Conservation (phyloP, 2,888 invertebrate species). For the Trachelus tabidus region DNA sequence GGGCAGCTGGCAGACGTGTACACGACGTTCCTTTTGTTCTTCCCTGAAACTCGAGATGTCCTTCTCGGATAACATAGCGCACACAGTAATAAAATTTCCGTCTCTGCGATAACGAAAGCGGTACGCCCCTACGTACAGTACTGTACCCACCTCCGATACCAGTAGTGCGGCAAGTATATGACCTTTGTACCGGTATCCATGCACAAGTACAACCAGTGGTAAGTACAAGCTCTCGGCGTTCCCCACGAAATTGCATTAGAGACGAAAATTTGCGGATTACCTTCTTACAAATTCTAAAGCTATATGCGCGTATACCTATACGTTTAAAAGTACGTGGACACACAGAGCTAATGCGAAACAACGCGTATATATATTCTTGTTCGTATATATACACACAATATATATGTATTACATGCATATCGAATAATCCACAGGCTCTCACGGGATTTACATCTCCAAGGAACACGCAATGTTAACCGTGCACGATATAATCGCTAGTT, state of each 20-base stretch:
- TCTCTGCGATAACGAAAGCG: constrained; percentile 37
- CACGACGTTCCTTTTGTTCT: constrained; percentile 56
- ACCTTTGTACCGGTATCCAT: neutral
- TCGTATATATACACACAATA: no score
- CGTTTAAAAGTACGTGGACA: neutral
- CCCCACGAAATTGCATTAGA: neutral
- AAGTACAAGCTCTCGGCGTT: neutral
- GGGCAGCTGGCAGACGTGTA: constrained; percentile 41
- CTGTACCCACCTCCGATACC: neutral
- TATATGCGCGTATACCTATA: neutral
- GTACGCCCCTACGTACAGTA: neutral
- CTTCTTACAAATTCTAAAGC: neutral
- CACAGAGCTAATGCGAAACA: neutral
- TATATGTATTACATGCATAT: neutral
- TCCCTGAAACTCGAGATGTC: constrained; percentile 55
- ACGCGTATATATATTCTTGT: neutral
- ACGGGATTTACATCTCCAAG: neutral
- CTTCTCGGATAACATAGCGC: constrained; percentile 49
- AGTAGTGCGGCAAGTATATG: neutral
- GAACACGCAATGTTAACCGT: neutral
- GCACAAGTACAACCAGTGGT: neutral
- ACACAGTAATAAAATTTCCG: constrained; percentile 31
- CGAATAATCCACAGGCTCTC: neutral
- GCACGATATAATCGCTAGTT: neutral
- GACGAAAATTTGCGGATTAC: neutral